Base-by-base conservation (phyloP, 92 coral and sea anemone genomes). In the Heliopora coerulea region DNA sequence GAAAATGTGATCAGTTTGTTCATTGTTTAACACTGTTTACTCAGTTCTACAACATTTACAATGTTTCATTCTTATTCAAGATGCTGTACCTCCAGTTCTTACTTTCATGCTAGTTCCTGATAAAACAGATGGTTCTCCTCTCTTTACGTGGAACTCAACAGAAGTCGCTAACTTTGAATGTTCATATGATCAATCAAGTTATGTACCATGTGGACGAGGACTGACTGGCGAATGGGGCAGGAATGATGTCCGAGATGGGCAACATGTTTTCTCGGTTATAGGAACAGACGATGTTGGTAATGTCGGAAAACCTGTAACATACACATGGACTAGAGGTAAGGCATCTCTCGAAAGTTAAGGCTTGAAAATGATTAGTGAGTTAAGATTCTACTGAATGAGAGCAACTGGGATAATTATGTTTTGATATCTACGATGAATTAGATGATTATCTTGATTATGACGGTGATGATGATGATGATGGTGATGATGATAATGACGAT, bases 241-340 rank as follows among this genome's bases (percentile, higher is more conserved):
- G 31, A 35, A 1, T 42, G 10, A 54, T 50, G 35, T 70, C 0
- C 49, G 13, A 48, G 46, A 54, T 31, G 77, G 77, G 29, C 48
- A 10, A 17, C 77, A 70, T 24, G 57, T 58, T 12, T 20, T 70
- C 18, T 17, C 33, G 2, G 59, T 70, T 21, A 52, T 18, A 70
- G 77, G 60, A 26, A 41, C 11, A 18, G 74, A 67, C 37, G 33
- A 49, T 33, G 29, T 20, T 20, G 77, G 77, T 20, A 70, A 50
- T 26, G 21, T 28, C 33, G 77, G 62, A 32, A 52, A 42, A 33
- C 1, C 62, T 14, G 57, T 58, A 56, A 1, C 30, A 15, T 49
- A 50, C 35, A 28, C 77, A 28, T 70, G 77, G 77, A 70, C 57
- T 50, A 50, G 52, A 33, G 77, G 77, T 70, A 54, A 70, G 48